Evolutionary conservation across 2,113 vertebrate species (phyloP).

Genomic region (Odocoileus hemionus): DNA sequence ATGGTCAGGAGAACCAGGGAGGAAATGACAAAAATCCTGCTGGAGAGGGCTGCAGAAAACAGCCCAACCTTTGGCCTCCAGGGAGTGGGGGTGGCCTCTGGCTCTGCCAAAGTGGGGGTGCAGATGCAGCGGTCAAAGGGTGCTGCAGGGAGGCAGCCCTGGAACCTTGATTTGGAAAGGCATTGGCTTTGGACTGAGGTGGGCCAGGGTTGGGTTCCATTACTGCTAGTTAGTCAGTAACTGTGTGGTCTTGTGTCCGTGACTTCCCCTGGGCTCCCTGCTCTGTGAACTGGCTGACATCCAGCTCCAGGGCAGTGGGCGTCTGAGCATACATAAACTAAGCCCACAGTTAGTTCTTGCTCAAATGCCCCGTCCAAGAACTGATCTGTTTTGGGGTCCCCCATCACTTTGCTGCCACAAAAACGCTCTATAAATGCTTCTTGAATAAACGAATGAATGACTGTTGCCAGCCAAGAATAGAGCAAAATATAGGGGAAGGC

Average conservation of each 20-base stretch:
- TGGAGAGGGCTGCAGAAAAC: background rate
- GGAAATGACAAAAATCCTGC: constrained; percentile 62
- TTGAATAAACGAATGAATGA: constrained; percentile 19
- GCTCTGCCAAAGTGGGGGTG: background rate
- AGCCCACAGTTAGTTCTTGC: background rate
- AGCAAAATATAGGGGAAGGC: background rate
- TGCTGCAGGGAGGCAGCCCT: background rate
- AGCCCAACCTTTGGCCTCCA: background rate
- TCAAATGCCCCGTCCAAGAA: background rate
- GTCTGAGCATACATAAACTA: background rate
- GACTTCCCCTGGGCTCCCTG: background rate
- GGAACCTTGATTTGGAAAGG: background rate
- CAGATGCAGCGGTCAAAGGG: accelerated
- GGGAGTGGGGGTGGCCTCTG: background rate
- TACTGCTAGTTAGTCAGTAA: background rate
- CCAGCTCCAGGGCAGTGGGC: background rate
- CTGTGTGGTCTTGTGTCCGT: background rate
- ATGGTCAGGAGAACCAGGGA: background rate
- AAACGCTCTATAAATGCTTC: background rate
- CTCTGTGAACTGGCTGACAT: background rate
- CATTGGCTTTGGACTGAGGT: background rate
- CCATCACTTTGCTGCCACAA: background rate
- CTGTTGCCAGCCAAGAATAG: background rate
- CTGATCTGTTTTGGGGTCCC: background rate
- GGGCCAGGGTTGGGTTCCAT: background rate